These are phyloP conservation scores for Calephelis virginiensis DNA, from an alignment of 1,140 invertebrate genomes.

Conservation along the genomic window DNA sequence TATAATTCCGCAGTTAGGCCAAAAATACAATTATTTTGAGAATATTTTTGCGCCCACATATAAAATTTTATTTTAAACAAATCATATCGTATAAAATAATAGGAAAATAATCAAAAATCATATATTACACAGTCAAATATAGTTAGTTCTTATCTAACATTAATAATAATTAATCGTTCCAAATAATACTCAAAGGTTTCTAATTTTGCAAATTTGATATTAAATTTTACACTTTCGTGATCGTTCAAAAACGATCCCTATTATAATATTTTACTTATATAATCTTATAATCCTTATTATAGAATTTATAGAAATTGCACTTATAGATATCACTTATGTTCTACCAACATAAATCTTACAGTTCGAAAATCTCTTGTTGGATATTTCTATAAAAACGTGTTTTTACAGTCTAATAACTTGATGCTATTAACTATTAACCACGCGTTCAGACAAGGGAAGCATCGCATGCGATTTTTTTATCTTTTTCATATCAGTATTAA, in stretches of 20 bases:
- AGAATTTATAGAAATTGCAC: constrained; percentile 37
- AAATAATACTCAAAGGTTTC: constrained; percentile 12
- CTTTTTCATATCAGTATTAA: no score
- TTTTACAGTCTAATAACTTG: constrained; percentile 21
- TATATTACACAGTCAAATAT: background rate
- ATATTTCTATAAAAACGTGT: constrained; percentile 23
- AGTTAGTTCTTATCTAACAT: background rate
- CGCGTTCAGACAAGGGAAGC: background rate
- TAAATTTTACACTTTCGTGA: background rate
- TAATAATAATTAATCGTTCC: background rate
- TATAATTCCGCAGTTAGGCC: no score
- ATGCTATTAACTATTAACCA: background rate
- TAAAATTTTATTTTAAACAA: no score
- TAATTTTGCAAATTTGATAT: constrained; percentile 5
- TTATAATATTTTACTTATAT: constrained; percentile 13
- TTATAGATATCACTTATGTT: constrained; percentile 43
- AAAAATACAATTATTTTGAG: no score
- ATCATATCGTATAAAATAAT: no score
- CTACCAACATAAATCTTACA: constrained; percentile 28
- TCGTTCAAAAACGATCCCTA: background rate
- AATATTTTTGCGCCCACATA: no score
- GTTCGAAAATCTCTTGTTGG: constrained; percentile 27
- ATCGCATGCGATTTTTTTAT: background rate
- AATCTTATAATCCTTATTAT: constrained; percentile 15
- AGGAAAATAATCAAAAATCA: background rate